A percentile compares a stretch with the other conserved stretches of the same genome.
Evolutionary conservation across 2,113 vertebrate genomes (phyloP).

Genomic region (Archocentrus centrarchus): DNA sequence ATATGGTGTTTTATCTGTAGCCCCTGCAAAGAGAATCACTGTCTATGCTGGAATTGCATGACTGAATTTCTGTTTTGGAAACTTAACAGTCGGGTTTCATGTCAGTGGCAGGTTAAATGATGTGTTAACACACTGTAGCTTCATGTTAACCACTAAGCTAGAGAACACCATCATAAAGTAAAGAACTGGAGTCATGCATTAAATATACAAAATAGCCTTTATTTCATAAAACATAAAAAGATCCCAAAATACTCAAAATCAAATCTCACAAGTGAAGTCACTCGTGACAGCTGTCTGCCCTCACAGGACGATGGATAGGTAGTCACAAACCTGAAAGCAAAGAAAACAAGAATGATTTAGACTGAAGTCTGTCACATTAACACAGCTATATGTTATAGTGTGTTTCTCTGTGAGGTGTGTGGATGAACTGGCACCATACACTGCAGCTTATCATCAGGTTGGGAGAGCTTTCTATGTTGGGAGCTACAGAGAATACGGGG

Average conservation of each 20-base stretch:
- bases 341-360: not conserved
- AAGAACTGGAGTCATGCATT: accelerated
- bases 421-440: constrained; percentile 48
- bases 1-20: too few relatives aligned
- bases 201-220: constrained; percentile 45
- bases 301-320: constrained; percentile 80
- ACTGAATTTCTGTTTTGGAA: too few relatives aligned
- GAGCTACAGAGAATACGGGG: constrained; percentile 73
- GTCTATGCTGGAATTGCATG: not conserved
- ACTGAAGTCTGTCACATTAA: too few relatives aligned
- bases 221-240: constrained; percentile 47
- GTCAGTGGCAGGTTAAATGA: not conserved
- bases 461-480: constrained; percentile 56
- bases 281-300: not conserved
- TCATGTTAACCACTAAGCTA: not conserved
- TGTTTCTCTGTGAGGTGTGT: not conserved
- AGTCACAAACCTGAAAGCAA: constrained; percentile 79
- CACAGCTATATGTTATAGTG: too few relatives aligned
- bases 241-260: not conserved
- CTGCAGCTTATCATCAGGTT: constrained; percentile 80
- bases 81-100: not conserved
- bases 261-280: not conserved
- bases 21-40: too few relatives aligned
- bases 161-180: not conserved
- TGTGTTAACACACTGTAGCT: too few relatives aligned